Conservation (phyloP, 2,797 vertebrate genomes). For the Sciaenops ocellatus region DNA sequence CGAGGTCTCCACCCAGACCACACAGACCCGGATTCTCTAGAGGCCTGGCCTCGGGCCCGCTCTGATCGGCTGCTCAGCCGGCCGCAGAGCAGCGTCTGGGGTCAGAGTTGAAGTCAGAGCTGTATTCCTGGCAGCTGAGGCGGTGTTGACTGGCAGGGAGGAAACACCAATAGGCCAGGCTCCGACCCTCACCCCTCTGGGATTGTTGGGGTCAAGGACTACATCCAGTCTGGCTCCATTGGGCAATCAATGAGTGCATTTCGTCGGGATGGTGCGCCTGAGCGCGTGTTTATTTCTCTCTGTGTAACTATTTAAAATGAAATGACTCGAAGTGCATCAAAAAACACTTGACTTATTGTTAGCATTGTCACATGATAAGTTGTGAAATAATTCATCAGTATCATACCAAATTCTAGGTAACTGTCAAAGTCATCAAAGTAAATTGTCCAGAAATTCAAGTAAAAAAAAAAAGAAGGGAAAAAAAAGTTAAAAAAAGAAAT, state of each 20-base stretch:
- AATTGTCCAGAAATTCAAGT: not conserved
- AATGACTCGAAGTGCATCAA: not conserved
- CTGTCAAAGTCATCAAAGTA: not conserved
- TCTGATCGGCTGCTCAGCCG: slow-evolving; percentile 15
- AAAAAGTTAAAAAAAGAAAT: not conserved
- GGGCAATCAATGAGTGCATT: slow-evolving; percentile 61
- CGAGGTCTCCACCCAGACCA: slow-evolving; percentile 58
- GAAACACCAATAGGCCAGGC: slow-evolving; percentile 61
- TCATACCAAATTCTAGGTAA: too few relatives aligned
- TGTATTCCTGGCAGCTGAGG: slow-evolving; percentile 70
- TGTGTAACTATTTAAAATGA: not conserved
- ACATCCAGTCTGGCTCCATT: slow-evolving; percentile 73
- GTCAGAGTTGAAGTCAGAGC: slow-evolving; percentile 59
- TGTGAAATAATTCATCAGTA: too few relatives aligned
- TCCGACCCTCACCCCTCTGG: slow-evolving; percentile 53
- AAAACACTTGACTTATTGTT: not conserved
- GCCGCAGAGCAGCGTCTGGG: slow-evolving; percentile 30
- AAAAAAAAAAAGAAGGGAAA: not conserved
- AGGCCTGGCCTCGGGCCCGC: slow-evolving; percentile 30
- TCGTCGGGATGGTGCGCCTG: slow-evolving; percentile 3
- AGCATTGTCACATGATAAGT: too few relatives aligned
- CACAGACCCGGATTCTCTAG: slow-evolving; percentile 53
- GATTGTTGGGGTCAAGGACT: slow-evolving; percentile 67
- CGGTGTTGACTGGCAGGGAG: slow-evolving; percentile 61
- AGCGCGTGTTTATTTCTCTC: not conserved